A percentile compares a stretch with the other conserved stretches of the same genome.
Conservation (phyloP, 2,888 invertebrate species). For the Diaphora mendica region DNA sequence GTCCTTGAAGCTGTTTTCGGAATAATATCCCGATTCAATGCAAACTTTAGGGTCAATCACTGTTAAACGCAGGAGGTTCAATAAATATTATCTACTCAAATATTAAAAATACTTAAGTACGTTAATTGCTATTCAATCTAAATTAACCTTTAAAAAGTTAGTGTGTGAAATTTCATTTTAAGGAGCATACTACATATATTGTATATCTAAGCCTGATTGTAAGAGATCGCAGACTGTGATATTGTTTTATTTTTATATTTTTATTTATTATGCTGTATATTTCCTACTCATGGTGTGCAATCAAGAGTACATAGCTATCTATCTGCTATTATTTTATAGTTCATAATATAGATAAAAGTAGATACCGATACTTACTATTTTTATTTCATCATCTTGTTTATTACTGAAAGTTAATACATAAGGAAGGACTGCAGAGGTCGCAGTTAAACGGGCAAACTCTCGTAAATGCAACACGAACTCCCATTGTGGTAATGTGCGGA, state of each 20-base stretch:
- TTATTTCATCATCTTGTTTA: constrained; percentile 11
- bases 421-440: constrained; percentile 52
- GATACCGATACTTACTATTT: neutral
- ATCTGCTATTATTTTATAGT: neutral
- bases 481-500: constrained; percentile 72
- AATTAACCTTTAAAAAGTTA: too few species aligned
- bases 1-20: neutral
- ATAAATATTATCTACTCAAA: too few species aligned
- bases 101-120: too few species aligned
- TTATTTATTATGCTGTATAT: neutral
- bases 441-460: constrained; percentile 48
- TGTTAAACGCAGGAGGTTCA: too few species aligned
- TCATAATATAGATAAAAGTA: neutral
- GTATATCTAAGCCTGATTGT: neutral
- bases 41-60: neutral
- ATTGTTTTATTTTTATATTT: neutral
- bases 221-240: too few species aligned
- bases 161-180: too few species aligned
- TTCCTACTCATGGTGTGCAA: neutral
- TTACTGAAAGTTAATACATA: constrained; percentile 20
- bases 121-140: too few species aligned
- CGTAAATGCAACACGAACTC: constrained; percentile 69
- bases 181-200: neutral
- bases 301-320: neutral
- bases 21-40: neutral